These are phyloP conservation scores for Notolepis coatsorum DNA, from an alignment of 2,797 vertebrate species.

Conservation along the genomic window DNA sequence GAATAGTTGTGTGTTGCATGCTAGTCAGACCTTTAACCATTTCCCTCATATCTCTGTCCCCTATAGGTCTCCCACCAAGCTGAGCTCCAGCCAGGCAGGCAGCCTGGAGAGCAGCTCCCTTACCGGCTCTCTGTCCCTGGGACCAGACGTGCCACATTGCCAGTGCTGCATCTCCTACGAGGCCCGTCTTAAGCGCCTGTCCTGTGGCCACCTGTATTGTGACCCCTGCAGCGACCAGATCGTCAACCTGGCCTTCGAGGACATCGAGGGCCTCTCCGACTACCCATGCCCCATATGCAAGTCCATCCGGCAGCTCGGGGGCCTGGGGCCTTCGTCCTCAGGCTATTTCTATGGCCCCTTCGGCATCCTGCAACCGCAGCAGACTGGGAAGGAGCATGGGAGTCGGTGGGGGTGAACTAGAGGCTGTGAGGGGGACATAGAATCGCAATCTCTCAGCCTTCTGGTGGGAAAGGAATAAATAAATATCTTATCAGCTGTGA, in stretches of 20 bases:
- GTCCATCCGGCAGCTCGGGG: constrained; percentile 75
- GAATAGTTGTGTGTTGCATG: too few relatives aligned
- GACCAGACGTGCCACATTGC: constrained; percentile 81
- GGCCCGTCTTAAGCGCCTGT: constrained; percentile 80
- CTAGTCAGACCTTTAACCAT: background rate
- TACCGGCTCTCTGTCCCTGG: constrained; percentile 79
- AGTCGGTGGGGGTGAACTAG: constrained; percentile 55
- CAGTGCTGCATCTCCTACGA: constrained; percentile 83
- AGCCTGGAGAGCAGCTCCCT: constrained; percentile 84
- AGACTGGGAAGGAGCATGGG: constrained; percentile 60
- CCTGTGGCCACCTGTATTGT: constrained; percentile 85
- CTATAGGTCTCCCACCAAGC: constrained; percentile 79
- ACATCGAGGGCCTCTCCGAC: constrained; percentile 85
- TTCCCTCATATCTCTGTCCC: background rate
- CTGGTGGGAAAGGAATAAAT: background rate
- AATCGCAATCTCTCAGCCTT: background rate
- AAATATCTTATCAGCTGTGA: background rate
- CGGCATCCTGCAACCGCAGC: constrained; percentile 66
- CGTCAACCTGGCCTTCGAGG: constrained; percentile 85
- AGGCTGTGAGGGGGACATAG: background rate
- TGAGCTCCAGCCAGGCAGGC: constrained; percentile 74
- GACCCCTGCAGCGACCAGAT: constrained; percentile 82
- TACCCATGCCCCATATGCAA: constrained; percentile 86
- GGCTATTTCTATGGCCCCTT: constrained; percentile 64
- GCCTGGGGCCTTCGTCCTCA: constrained; percentile 66